These are phyloP conservation scores for Pseudomugil tenellus DNA, from an alignment of 2,797 vertebrate species.

Conservation along the genomic window DNA sequence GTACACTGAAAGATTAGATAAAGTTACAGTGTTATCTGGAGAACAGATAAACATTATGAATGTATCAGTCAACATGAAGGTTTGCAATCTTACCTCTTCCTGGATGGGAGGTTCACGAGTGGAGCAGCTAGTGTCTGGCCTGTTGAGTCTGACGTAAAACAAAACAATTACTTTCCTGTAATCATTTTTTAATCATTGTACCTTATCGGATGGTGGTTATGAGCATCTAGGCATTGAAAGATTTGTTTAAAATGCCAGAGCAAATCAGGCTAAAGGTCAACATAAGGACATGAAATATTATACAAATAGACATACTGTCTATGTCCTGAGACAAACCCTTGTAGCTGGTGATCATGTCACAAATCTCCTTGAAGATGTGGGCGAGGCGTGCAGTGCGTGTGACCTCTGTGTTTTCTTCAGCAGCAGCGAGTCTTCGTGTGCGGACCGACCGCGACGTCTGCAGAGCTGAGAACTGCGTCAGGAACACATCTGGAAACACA, in stretches of 20 bases:
- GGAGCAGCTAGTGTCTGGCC: conserved; percentile 92
- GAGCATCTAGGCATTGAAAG: conserved; percentile 10
- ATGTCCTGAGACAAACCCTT: conserved; percentile 86
- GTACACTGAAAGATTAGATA: conserved; percentile 53
- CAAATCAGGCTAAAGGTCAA: conserved; percentile 18
- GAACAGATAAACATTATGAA: conserved; percentile 47
- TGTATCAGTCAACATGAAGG: conserved; percentile 25
- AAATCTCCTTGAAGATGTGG: conserved; percentile 99
- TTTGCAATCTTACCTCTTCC: conserved; percentile 89
- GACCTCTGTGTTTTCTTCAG: conserved; percentile 96
- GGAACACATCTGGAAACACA: conserved; percentile 91
- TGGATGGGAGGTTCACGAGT: conserved; percentile 92
- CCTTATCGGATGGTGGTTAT: conserved; percentile 9
- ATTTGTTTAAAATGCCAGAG: conserved; percentile 16
- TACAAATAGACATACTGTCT: background rate
- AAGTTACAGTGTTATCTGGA: conserved; percentile 18
- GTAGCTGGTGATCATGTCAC: conserved; percentile 96
- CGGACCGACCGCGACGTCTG: conserved; percentile 96
- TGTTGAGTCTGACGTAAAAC: conserved; percentile 87
- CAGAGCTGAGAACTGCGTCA: conserved; percentile 98
- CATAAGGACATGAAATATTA: conserved; percentile 12
- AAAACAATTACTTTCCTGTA: conserved; percentile 24
- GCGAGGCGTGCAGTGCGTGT: conserved; percentile 97
- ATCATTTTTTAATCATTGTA: conserved; percentile 22
- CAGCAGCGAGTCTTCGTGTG: conserved; percentile 92